A percentile compares a stretch with the other conserved stretches of the same genome.
Conservation (phyloP, 2,888 invertebrate species). For the Mimachlamys varia region DNA sequence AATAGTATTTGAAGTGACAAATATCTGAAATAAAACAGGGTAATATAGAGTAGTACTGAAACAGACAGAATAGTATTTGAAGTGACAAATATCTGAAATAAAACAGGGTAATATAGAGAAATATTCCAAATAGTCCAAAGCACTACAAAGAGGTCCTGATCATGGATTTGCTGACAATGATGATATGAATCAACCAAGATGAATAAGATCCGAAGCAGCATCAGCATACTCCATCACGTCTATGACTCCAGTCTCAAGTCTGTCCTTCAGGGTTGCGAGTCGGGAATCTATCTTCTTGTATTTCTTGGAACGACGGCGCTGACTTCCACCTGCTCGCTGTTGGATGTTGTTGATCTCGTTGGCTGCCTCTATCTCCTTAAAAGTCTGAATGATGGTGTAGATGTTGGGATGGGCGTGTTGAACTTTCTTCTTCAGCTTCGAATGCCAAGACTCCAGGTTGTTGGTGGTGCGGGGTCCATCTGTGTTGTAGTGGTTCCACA, state of each 20-base stretch:
- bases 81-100: no score
- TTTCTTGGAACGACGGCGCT: not conserved
- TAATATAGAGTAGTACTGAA: no score
- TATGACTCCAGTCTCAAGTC: not conserved
- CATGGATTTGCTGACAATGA: no score
- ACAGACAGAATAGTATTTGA: no score
- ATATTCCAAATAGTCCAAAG: no score
- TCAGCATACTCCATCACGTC: not conserved
- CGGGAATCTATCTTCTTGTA: not conserved
- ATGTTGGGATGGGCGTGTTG: not conserved
- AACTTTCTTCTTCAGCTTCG: conserved; percentile 38
- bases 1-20: no score
- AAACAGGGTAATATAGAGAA: no score
- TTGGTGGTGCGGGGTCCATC: conserved; percentile 53
- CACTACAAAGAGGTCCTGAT: no score
- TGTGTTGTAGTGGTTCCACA: conserved; percentile 52
- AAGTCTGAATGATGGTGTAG: not conserved
- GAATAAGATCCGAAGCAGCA: not conserved
- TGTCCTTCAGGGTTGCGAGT: not conserved
- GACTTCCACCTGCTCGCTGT: not conserved
- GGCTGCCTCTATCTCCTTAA: not conserved
- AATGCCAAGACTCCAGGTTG: conserved; percentile 50
- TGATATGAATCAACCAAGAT: not conserved
- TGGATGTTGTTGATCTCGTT: not conserved
- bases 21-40: no score